Conservation (phyloP, 1,140 invertebrate species). For the Uloborus diversus region DNA sequence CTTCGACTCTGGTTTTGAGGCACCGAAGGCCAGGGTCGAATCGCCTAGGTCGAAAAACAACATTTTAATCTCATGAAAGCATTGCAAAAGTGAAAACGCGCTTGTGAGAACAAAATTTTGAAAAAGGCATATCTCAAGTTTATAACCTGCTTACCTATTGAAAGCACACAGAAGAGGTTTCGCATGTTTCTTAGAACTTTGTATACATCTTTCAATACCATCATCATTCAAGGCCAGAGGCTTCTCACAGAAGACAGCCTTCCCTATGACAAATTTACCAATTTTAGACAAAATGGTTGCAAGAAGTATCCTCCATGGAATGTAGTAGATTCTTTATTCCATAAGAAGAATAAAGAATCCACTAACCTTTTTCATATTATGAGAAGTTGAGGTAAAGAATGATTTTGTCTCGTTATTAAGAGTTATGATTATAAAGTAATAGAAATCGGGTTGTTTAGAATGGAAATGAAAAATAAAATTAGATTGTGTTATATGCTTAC, state of each 20-base stretch:
- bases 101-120: not conserved
- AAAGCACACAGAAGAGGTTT: constrained; percentile 74
- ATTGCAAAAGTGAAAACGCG: not conserved
- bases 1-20: constrained; percentile 68
- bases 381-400: too few species aligned
- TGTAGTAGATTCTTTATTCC: too few species aligned
- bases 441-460: too few species aligned
- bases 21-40: constrained; percentile 74
- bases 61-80: not conserved
- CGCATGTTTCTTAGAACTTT: constrained; percentile 69
- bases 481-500: too few species aligned
- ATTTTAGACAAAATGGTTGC: not conserved
- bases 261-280: constrained; percentile 59
- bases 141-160: constrained; percentile 65
- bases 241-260: constrained; percentile 77
- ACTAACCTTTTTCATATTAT: too few species aligned
- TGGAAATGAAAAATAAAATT: too few species aligned
- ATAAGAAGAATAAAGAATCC: too few species aligned
- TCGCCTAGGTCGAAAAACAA: constrained; percentile 64
- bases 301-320: constrained; percentile 7
- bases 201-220: constrained; percentile 71
- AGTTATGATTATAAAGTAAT: too few species aligned
- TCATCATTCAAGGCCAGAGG: constrained; percentile 72
- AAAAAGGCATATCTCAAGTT: not conserved
- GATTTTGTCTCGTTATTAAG: too few species aligned